These are phyloP conservation scores for Liopterus haemorrhoidalis DNA, from an alignment of 2,888 invertebrate genomes.

Conservation along the genomic window DNA sequence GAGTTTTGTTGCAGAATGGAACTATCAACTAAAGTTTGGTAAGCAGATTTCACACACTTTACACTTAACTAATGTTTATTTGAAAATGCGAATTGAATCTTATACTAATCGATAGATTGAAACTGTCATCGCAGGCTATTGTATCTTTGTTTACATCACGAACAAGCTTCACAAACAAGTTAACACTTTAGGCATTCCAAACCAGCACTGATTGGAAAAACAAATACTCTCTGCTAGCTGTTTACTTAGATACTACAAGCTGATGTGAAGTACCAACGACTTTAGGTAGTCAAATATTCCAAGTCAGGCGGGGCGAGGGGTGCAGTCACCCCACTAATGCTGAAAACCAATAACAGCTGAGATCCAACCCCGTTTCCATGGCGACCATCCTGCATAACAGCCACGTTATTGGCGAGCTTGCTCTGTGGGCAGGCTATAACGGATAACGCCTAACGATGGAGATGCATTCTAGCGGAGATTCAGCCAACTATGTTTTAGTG, in stretches of 20 bases:
- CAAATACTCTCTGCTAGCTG: constrained; percentile 51
- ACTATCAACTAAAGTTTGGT: too few species aligned
- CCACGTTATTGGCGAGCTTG: too few species aligned
- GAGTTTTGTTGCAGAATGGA: too few species aligned
- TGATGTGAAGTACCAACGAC: constrained; percentile 48
- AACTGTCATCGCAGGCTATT: constrained; percentile 47
- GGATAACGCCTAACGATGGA: too few species aligned
- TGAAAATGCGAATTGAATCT: constrained; percentile 21
- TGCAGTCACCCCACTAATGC: constrained; percentile 8
- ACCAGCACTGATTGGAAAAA: constrained; percentile 53
- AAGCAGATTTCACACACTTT: too few species aligned
- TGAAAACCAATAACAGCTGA: constrained; percentile 9
- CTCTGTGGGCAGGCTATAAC: too few species aligned
- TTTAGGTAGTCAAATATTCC: constrained; percentile 46
- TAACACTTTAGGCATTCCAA: constrained; percentile 49
- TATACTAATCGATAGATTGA: constrained; percentile 32
- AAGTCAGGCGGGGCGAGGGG: constrained; percentile 7
- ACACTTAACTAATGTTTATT: too few species aligned
- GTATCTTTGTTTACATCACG: constrained; percentile 50
- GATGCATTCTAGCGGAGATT: too few species aligned
- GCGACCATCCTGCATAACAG: too few species aligned
- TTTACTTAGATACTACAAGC: constrained; percentile 51
- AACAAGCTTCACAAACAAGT: constrained; percentile 48
- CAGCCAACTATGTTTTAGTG: too few species aligned
- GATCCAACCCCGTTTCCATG: constrained; percentile 37